phyloP scores from a whole-genome alignment of 2,888 invertebrate species.

The Helleia helle region DNA sequence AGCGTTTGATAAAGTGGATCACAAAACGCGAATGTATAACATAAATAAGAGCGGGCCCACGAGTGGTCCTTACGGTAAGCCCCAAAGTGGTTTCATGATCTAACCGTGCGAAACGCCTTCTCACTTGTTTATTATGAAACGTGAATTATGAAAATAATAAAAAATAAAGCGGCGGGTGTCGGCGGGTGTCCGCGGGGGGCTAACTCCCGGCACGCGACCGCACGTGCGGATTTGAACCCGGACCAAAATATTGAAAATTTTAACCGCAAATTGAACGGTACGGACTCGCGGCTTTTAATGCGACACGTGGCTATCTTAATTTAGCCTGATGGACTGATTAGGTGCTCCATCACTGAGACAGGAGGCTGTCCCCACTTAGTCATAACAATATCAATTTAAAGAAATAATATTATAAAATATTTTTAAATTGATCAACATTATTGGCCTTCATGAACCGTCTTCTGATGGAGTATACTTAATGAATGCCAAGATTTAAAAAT shows the following conservation, averaged over 20 bases:
- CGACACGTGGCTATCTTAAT: slow-evolving; percentile 62
- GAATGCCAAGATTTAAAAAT: no score
- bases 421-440: no score
- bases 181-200: slow-evolving; percentile 47
- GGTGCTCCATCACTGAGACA: slow-evolving; percentile 31
- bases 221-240: slow-evolving; percentile 45
- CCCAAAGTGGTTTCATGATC: slow-evolving; percentile 62
- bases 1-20: slow-evolving; percentile 71
- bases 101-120: slow-evolving; percentile 73
- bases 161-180: slow-evolving; percentile 53
- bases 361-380: neutral
- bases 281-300: slow-evolving; percentile 37
- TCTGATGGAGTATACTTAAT: no score
- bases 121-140: slow-evolving; percentile 70
- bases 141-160: slow-evolving; percentile 74
- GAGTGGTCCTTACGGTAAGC: slow-evolving; percentile 67
- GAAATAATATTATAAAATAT: no score
- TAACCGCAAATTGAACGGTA: slow-evolving; percentile 47
- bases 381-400: no score
- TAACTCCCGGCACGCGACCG: slow-evolving; percentile 62
- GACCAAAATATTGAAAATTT: slow-evolving; percentile 71
- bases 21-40: slow-evolving; percentile 59
- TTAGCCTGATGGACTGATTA: slow-evolving; percentile 47
- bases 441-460: no score
- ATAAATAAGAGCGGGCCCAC: slow-evolving; percentile 63